phyloP scores from a whole-genome alignment of 2,888 invertebrate genomes.

The Leptothorax acervorum region DNA sequence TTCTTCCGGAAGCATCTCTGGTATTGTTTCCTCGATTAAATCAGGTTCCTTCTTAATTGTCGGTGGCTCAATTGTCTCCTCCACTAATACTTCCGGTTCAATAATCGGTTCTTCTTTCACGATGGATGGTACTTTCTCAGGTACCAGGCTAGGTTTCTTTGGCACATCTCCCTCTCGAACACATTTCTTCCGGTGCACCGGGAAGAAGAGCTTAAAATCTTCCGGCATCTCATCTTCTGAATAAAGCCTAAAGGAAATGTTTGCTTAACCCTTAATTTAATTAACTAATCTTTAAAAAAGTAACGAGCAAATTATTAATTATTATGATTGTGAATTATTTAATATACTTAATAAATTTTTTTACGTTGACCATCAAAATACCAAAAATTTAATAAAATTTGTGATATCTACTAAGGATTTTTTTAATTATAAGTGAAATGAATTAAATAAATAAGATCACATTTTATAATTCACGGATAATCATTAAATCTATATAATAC shows the following conservation, averaged over 20 bases:
- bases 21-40: not conserved
- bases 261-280: not conserved
- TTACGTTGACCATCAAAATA: not conserved
- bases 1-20: conserved; percentile 25
- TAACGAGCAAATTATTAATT: not conserved
- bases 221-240: conserved; percentile 98
- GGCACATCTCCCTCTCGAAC: conserved; percentile 52
- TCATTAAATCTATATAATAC: conserved; percentile 1
- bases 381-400: not conserved
- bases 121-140: not conserved
- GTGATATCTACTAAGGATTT: not conserved
- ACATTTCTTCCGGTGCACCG: conserved; percentile 88
- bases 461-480: not conserved
- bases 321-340: not conserved
- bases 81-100: conserved; percentile 33
- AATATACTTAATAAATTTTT: not conserved
- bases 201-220: conserved; percentile 97
- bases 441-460: not conserved
- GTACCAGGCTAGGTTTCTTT: not conserved
- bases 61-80: conserved; percentile 41
- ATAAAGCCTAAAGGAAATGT: conserved; percentile 89
- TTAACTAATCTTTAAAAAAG: not conserved
- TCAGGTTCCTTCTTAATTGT: conserved; percentile 8
- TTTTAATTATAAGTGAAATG: not conserved
- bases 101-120: conserved; percentile 54